These are phyloP conservation scores for Arothron firmamentum DNA, from an alignment of 2,113 vertebrate species.

Conservation along the genomic window DNA sequence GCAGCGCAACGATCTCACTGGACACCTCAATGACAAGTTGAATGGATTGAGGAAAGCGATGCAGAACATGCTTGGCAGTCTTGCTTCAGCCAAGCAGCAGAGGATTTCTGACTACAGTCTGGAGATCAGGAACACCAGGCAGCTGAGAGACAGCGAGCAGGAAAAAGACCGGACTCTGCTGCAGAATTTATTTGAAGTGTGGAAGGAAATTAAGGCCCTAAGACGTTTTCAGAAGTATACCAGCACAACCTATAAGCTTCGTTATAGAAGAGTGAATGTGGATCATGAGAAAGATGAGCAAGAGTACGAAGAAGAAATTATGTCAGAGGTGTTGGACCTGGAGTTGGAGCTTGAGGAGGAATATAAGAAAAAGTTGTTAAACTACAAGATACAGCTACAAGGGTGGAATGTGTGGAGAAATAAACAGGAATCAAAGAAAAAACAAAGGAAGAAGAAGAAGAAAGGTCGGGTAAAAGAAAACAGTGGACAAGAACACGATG, in stretches of 20 bases:
- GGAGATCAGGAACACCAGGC: slow-evolving; percentile 90
- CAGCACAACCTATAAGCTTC: slow-evolving; percentile 90
- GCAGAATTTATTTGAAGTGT: slow-evolving; percentile 88
- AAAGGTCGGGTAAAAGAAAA: slow-evolving; percentile 43
- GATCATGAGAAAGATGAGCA: slow-evolving; percentile 76
- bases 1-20: slow-evolving; percentile 82
- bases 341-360: slow-evolving; percentile 80
- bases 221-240: slow-evolving; percentile 92
- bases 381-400: slow-evolving; percentile 77
- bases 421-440: slow-evolving; percentile 81
- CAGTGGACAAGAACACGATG: slow-evolving; percentile 64
- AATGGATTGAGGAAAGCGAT: slow-evolving; percentile 85
- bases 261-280: slow-evolving; percentile 86
- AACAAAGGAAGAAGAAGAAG: slow-evolving; percentile 78
- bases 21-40: slow-evolving; percentile 92
- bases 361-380: slow-evolving; percentile 75
- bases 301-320: slow-evolving; percentile 83
- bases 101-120: slow-evolving; percentile 86
- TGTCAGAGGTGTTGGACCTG: slow-evolving; percentile 82
- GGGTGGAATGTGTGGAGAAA: slow-evolving; percentile 88
- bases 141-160: slow-evolving; percentile 85
- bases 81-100: slow-evolving; percentile 74
- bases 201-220: slow-evolving; percentile 92
- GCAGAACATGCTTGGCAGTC: slow-evolving; percentile 64
- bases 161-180: slow-evolving; percentile 89